Base-by-base conservation (phyloP, 2,888 invertebrate genomes). In the Drosophila percnosoma region DNA sequence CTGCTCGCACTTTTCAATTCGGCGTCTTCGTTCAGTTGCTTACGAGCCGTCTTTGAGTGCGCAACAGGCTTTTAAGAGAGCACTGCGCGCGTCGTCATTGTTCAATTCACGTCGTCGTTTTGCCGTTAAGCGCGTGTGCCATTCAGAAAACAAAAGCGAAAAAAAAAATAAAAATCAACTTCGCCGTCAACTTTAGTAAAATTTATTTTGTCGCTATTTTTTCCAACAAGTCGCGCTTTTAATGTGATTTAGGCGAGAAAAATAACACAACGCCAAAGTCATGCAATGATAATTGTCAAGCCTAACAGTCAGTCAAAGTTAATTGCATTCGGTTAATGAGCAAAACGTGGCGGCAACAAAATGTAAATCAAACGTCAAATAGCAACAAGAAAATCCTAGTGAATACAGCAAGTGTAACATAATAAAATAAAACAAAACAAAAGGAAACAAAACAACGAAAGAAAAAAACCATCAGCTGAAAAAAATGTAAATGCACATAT, bases 41-140 rank as follows among this genome's bases (percentile, higher is more conserved):
- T 91, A 68, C 83, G 87, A 91, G 90, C 83, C 88, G 89, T 91
- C 88, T 85, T 82, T 82, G 88, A 90, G 90, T 83, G 78, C 84
- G 84, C 87, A 86, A 88, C 85, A 83, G 82, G 71, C 71, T 80
- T 77, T 45, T 55, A 36, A 79, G 53, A 69, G 48, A 51, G 67
- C 68, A 68, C 68, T 76, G 72, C 73, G 78, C 77, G 82, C 65
- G 80, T 72, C 75, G 58, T 38, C 40, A 29, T 57, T 40, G 45
- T 55, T 68, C 61, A 65, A 45, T 68, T 66, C 64, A 69, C 73
- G 66, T 75, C 60, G 36, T 65, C 31, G 57, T 45, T 29, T 29
- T 74, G 74, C 68, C 73, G 78, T 64, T 78, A 72, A 82, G 76
- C 88, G 84, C 81, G 86, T 79, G 84, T 84, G 84, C 78, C 76